Conservation (phyloP, 2,113 vertebrate genomes). For the Numida meleagris region DNA sequence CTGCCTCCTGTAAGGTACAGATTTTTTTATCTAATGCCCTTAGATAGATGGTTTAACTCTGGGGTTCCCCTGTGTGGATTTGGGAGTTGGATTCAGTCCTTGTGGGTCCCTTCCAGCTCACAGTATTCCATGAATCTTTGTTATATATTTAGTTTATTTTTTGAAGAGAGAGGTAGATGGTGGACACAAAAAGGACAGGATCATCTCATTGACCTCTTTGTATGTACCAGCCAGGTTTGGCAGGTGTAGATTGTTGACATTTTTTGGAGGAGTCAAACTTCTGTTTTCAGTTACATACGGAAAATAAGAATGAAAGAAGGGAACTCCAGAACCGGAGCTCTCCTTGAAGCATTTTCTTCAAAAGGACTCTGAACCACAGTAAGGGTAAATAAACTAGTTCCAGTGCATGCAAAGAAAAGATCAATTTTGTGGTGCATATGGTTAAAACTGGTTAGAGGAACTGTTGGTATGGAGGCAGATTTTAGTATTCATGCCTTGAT, state of each 20-base stretch:
- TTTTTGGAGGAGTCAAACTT: neutral
- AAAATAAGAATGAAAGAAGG: neutral
- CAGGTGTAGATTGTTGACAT: neutral
- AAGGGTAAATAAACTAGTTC: neutral
- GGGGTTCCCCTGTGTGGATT: neutral
- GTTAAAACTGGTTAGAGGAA: neutral
- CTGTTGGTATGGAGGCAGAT: neutral
- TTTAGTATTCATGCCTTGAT: neutral
- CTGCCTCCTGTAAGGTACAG: neutral
- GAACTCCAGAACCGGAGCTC: neutral
- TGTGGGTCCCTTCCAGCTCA: neutral
- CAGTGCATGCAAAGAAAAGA: neutral
- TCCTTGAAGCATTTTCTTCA: neutral
- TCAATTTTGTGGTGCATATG: neutral
- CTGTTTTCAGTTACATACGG: neutral
- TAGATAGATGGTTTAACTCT: neutral
- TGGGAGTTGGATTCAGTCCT: neutral
- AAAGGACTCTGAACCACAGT: neutral
- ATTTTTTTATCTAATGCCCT: neutral
- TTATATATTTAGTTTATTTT: neutral
- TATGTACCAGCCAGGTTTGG: neutral
- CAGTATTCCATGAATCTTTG: neutral
- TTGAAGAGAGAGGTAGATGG: neutral
- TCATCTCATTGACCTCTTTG: neutral
- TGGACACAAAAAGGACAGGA: neutral